phyloP scores from a whole-genome alignment of 2,888 invertebrate species.

The Acleris literana region DNA sequence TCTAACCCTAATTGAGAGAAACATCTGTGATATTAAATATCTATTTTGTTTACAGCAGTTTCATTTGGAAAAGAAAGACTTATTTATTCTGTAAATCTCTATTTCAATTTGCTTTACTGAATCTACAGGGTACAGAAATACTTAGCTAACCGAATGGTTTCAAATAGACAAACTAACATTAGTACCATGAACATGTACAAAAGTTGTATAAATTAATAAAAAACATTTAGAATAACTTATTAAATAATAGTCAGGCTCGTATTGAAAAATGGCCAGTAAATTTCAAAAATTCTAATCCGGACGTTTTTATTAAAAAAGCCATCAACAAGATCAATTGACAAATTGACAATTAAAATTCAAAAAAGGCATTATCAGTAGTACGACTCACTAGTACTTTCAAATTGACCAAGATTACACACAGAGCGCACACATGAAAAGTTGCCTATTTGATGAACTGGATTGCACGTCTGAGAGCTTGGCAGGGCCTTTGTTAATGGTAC shows the following conservation, averaged over 20 bases:
- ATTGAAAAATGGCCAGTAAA: constrained; percentile 6
- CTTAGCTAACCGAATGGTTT: constrained; percentile 38
- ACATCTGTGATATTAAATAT: constrained; percentile 52
- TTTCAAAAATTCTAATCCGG: constrained; percentile 3
- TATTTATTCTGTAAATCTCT: constrained; percentile 35
- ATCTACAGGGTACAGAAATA: constrained; percentile 36
- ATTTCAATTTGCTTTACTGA: constrained; percentile 41
- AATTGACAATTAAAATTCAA: constrained; percentile 1
- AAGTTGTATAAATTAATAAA: constrained; percentile 36
- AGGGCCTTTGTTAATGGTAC: not conserved
- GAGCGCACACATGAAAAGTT: too few species aligned
- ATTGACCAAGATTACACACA: not conserved
- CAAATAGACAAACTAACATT: constrained; percentile 49
- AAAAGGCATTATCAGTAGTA: not conserved
- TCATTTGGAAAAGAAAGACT: constrained; percentile 9
- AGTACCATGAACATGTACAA: constrained; percentile 39
- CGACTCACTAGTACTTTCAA: not conserved
- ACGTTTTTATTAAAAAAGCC: constrained; percentile 6
- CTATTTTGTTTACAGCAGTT: constrained; percentile 31
- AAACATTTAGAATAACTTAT: constrained; percentile 34
- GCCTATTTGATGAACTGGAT: too few species aligned
- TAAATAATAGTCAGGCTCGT: constrained; percentile 24
- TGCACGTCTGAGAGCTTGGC: too few species aligned
- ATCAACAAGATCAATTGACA: constrained; percentile 7
- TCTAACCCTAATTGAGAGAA: constrained; percentile 52